Conservation (phyloP, 2,888 invertebrate genomes). For the Halictus quadricinctus region DNA sequence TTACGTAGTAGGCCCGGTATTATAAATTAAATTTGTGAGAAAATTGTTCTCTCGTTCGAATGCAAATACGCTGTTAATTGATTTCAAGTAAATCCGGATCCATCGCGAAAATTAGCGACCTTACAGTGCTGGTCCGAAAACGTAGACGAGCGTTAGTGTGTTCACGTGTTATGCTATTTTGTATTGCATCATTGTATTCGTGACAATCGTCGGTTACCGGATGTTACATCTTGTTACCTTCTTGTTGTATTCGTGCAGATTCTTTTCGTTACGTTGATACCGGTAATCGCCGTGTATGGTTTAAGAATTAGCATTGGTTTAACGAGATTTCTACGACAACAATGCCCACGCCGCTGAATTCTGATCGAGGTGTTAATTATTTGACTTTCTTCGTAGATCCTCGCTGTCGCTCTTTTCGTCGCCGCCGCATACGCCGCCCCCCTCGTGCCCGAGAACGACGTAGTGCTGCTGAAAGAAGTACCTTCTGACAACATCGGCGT, state of each 20-base stretch:
- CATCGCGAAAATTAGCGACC: slow-evolving; percentile 12
- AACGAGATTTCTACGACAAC: not conserved
- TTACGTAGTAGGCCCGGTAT: slow-evolving; percentile 35
- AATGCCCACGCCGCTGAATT: not conserved
- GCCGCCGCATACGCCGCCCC: slow-evolving; percentile 72
- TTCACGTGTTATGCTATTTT: not conserved
- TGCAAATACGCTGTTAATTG: slow-evolving; percentile 37
- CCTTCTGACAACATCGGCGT: slow-evolving; percentile 75
- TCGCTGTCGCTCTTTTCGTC: slow-evolving; percentile 70
- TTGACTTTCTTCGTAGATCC: slow-evolving; percentile 57
- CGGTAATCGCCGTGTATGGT: not conserved
- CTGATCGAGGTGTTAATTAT: slow-evolving; percentile 11
- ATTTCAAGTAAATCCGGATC: slow-evolving; percentile 29
- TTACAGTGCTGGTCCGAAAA: not conserved
- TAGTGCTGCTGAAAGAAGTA: slow-evolving; percentile 69
- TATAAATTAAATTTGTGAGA: not conserved
- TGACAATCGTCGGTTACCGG: not conserved
- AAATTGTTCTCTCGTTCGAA: slow-evolving; percentile 30
- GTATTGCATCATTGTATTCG: not conserved
- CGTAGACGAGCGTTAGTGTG: slow-evolving; percentile 20
- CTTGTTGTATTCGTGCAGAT: not conserved
- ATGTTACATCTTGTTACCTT: not conserved
- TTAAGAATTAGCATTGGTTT: not conserved
- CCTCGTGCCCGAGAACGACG: slow-evolving; percentile 24
- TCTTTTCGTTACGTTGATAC: not conserved